Percentiles rank a stretch among this genome's conserved stretches.
phyloP scores from a whole-genome alignment of 2,797 vertebrate species.

The Peromyscus attwateri region DNA sequence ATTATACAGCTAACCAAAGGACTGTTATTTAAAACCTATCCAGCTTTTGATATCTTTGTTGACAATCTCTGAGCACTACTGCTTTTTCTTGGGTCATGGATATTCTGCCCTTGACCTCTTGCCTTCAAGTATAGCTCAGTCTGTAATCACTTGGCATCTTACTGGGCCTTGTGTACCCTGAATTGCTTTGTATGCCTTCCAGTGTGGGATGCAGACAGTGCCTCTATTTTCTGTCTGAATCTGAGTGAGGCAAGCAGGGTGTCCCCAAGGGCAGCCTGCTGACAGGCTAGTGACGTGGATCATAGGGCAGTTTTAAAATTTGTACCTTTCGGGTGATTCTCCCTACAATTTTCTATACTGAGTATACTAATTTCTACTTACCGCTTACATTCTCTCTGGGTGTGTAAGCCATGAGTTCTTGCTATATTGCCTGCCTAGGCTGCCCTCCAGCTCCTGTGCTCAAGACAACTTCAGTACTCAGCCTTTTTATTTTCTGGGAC shows the following conservation, averaged over 20 bases:
- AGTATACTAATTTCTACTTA: neutral
- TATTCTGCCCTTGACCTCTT: neutral
- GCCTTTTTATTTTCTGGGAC: neutral
- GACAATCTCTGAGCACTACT: neutral
- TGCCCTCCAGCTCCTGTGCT: neutral
- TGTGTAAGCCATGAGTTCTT: neutral
- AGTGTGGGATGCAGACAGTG: neutral
- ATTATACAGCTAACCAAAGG: neutral
- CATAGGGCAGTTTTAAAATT: neutral
- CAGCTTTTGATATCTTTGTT: neutral
- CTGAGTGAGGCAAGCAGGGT: neutral
- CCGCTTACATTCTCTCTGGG: neutral
- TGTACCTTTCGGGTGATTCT: neutral
- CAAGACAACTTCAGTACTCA: neutral
- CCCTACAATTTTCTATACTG: neutral
- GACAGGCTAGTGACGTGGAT: neutral
- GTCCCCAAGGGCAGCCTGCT: neutral
- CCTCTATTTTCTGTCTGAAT: neutral
- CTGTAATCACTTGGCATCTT: neutral
- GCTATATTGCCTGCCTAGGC: neutral
- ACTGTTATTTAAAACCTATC: neutral
- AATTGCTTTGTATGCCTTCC: neutral
- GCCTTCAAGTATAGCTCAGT: neutral
- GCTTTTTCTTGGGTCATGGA: neutral
- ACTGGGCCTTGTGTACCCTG: neutral